These are phyloP conservation scores for Semaprochilodus insignis DNA, from an alignment of 2,797 vertebrate genomes.

Conservation along the genomic window DNA sequence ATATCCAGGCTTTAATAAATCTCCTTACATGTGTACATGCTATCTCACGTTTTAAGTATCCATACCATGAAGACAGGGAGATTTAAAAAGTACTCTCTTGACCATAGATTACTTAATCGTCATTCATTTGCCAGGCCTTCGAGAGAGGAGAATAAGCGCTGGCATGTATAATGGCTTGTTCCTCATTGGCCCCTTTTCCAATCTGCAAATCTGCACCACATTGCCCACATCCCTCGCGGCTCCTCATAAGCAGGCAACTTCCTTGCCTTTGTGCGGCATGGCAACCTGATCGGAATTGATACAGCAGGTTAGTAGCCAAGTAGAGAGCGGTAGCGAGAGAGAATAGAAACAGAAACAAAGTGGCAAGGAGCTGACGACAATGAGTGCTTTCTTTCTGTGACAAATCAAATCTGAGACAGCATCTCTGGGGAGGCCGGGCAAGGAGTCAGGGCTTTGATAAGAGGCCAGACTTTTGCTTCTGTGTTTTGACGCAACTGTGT, in stretches of 20 bases:
- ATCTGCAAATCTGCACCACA: slow-evolving; percentile 36
- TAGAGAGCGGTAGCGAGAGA: slow-evolving; percentile 14
- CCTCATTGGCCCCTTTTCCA: slow-evolving; percentile 15
- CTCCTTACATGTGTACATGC: background rate
- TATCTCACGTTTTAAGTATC: background rate
- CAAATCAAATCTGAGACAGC: slow-evolving; percentile 47
- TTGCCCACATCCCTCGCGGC: slow-evolving; percentile 36
- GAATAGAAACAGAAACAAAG: slow-evolving; percentile 38
- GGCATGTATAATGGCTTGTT: slow-evolving; percentile 29
- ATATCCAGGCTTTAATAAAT: background rate
- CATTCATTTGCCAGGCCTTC: slow-evolving; percentile 11
- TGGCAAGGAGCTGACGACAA: slow-evolving; percentile 2
- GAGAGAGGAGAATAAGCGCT: background rate
- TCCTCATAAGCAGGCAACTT: slow-evolving; percentile 33
- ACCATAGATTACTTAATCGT: slow-evolving; percentile 12
- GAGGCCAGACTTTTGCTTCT: slow-evolving; percentile 43
- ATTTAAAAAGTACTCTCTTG: background rate
- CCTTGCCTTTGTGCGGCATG: slow-evolving; percentile 48
- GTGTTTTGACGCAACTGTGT: slow-evolving; percentile 24
- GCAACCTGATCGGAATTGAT: slow-evolving; percentile 48
- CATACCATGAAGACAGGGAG: background rate
- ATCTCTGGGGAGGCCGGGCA: slow-evolving; percentile 5
- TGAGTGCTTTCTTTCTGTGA: slow-evolving; percentile 28
- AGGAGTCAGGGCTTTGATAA: slow-evolving; percentile 25
- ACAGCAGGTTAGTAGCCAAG: slow-evolving; percentile 40